A percentile compares a stretch with the other conserved stretches of the same genome.
Evolutionary conservation across 2,888 invertebrate genomes (phyloP).

Genomic region (Phasia obesa): DNA sequence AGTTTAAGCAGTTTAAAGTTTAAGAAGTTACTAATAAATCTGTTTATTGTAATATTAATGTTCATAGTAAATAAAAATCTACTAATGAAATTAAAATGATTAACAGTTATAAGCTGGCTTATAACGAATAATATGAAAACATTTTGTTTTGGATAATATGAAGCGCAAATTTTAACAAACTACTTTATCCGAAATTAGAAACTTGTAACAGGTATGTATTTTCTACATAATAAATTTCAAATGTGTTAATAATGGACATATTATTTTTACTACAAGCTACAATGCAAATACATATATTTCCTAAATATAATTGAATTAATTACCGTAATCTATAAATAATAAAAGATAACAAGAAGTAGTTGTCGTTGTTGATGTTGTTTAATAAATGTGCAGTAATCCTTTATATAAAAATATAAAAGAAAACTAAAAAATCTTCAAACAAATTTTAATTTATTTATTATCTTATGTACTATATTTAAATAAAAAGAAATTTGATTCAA

Average conservation of each 20-base stretch:
- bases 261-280: constrained; percentile 50
- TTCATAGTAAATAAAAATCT: no score
- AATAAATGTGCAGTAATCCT: constrained; percentile 81
- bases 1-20: no score
- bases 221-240: neutral
- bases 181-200: neutral
- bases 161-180: neutral
- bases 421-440: constrained; percentile 72
- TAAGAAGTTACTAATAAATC: no score
- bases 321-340: constrained; percentile 55
- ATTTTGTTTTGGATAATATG: neutral
- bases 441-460: constrained; percentile 68
- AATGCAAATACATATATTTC: constrained; percentile 43
- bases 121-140: neutral
- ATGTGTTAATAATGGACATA: constrained; percentile 60
- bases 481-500: constrained; percentile 36
- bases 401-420: constrained; percentile 63
- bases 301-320: constrained; percentile 51
- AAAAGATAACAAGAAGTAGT: constrained; percentile 76
- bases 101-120: no score
- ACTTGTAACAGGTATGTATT: constrained; percentile 66
- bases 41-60: no score
- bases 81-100: no score
- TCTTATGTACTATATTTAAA: constrained; percentile 55
- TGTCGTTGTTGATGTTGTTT: constrained; percentile 82